These are phyloP conservation scores for Drosophila ananassae DNA, from an alignment of 1,140 invertebrate genomes.

Conservation along the genomic window DNA sequence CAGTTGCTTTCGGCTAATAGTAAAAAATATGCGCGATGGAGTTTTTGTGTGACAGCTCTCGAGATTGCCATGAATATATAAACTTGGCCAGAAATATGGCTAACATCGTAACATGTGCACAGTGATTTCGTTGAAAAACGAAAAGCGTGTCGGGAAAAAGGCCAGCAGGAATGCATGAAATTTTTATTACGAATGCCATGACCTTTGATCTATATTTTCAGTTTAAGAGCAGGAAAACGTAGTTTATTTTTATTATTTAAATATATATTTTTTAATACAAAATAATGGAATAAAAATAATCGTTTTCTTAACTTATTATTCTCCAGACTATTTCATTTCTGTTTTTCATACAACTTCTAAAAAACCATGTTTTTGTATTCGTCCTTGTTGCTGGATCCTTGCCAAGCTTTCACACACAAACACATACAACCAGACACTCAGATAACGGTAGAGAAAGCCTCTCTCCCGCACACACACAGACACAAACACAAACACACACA, in stretches of 20 bases:
- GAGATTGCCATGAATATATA: slow-evolving; percentile 77
- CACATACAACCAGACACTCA: slow-evolving; percentile 1
- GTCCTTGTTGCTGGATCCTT: slow-evolving; percentile 26
- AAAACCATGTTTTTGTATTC: slow-evolving; percentile 45
- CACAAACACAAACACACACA: slow-evolving; percentile 15
- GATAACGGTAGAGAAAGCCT: neutral
- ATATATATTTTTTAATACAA: neutral
- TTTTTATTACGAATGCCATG: slow-evolving; percentile 34
- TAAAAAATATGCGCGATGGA: slow-evolving; percentile 69
- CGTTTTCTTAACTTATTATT: neutral
- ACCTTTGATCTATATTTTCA: neutral
- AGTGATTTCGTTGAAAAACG: slow-evolving; percentile 4
- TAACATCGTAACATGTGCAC: slow-evolving; percentile 19
- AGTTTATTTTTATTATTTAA: neutral
- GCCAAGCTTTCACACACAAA: slow-evolving; percentile 18
- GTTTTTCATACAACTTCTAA: slow-evolving; percentile 6
- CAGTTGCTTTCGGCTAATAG: slow-evolving; percentile 65
- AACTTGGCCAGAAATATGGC: slow-evolving; percentile 32
- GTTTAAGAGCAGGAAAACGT: neutral
- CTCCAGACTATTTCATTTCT: neutral
- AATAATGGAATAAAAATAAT: neutral
- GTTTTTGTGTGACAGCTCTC: slow-evolving; percentile 68
- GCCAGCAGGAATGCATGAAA: slow-evolving; percentile 21
- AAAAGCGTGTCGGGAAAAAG: neutral
- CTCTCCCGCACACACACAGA: slow-evolving; percentile 17